Percentiles rank a stretch among this genome's conserved stretches.
Conservation (phyloP, 2,888 invertebrate species). For the Cecidostiba fungosa region DNA sequence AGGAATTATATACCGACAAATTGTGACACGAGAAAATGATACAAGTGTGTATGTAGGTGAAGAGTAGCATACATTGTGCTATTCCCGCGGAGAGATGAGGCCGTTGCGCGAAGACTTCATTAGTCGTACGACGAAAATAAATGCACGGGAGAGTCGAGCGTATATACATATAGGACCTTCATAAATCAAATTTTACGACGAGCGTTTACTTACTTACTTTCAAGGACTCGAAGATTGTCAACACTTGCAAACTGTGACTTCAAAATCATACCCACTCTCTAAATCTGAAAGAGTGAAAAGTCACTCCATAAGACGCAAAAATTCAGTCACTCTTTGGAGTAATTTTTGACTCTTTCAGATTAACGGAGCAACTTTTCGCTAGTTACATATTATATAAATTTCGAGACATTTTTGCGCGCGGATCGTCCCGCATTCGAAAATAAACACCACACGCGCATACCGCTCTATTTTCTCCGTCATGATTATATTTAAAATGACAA, state of each 20-base stretch:
- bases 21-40: neutral
- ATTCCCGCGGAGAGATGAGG: neutral
- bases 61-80: neutral
- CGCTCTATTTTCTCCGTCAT: conserved; percentile 33
- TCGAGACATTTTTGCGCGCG: conserved; percentile 18
- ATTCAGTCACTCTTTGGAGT: no score
- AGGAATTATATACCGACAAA: neutral
- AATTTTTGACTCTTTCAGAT: no score
- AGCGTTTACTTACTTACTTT: neutral
- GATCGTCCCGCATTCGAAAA: conserved; percentile 50
- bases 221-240: conserved; percentile 5
- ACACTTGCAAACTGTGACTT: neutral
- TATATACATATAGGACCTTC: conserved; percentile 2
- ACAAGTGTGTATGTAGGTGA: neutral
- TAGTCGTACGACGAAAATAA: conserved; percentile 17
- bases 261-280: neutral
- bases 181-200: conserved; percentile 32
- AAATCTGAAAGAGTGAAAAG: no score
- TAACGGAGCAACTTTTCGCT: neutral
- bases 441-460: conserved; percentile 32
- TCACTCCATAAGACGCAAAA: no score
- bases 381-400: neutral
- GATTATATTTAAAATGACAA: neutral
- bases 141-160: neutral
- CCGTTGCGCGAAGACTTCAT: neutral